phyloP scores from a whole-genome alignment of 2,797 vertebrate species.

The Anguilla marmorata region DNA sequence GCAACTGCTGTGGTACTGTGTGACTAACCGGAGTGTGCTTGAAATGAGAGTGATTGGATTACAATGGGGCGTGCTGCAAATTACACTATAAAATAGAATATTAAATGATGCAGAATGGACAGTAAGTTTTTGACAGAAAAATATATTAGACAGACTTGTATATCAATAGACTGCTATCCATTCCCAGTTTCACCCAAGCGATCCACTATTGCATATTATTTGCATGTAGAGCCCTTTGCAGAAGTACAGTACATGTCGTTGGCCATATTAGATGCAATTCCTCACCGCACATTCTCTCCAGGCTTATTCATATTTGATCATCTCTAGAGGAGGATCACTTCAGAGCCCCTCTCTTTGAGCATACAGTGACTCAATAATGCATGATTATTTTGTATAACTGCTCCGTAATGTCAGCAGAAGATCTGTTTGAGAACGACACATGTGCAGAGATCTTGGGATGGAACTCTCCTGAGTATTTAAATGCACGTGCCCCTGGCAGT shows the following conservation, averaged over 20 bases:
- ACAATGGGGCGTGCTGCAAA: not conserved
- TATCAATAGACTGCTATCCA: not conserved
- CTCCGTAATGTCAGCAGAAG: not conserved
- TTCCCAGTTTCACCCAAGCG: not conserved
- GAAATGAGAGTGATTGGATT: not conserved
- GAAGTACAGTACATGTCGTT: not conserved
- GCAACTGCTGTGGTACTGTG: not conserved
- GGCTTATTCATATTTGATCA: not conserved
- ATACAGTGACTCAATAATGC: not conserved
- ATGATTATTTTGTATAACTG: not conserved
- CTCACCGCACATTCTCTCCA: not conserved
- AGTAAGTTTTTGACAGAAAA: not conserved
- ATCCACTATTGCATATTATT: not conserved
- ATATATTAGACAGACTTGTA: not conserved
- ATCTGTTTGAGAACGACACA: not conserved
- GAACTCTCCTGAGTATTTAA: too few species aligned
- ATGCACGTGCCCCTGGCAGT: too few species aligned
- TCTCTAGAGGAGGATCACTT: not conserved
- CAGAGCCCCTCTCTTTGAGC: not conserved
- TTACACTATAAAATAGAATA: not conserved
- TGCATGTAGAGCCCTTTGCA: not conserved
- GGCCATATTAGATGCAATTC: constrained; percentile 2
- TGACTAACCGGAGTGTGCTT: not conserved
- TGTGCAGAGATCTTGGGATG: not conserved
- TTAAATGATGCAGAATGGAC: not conserved